Conservation (phyloP, 2,888 invertebrate species). For the Conomelus anceps region DNA sequence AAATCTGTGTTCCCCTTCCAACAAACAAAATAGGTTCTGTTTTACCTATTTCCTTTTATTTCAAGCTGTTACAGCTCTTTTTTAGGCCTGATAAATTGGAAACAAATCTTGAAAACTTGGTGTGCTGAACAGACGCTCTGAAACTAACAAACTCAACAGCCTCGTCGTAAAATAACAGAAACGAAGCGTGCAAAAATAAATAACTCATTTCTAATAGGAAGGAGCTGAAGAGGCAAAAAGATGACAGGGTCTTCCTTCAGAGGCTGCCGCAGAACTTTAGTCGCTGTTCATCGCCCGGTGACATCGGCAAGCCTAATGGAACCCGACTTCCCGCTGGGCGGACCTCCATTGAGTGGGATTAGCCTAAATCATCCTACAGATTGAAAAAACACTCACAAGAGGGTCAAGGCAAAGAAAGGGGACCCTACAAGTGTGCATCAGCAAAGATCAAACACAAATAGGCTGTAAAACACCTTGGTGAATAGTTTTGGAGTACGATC, state of each 20-base stretch:
- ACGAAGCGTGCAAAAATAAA: neutral
- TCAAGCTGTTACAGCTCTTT: no score
- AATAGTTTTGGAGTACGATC: neutral
- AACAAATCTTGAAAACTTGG: neutral
- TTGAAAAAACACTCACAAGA: neutral
- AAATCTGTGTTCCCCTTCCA: no score
- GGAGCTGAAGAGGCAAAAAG: neutral
- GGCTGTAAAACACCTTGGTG: neutral
- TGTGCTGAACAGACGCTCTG: neutral
- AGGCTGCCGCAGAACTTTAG: neutral
- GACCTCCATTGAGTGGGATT: neutral
- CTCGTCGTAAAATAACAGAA: neutral
- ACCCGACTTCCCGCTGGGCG: neutral
- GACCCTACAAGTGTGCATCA: neutral
- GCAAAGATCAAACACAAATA: neutral
- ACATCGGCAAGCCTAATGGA: neutral
- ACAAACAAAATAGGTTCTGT: no score
- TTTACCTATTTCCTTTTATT: no score
- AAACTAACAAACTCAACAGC: neutral
- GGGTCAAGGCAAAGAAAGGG: neutral
- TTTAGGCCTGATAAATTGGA: neutral
- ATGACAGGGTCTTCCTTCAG: neutral
- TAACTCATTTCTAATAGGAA: neutral
- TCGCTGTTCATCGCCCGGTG: neutral
- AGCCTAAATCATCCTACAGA: neutral